phyloP scores from a whole-genome alignment of 1,140 invertebrate species.

The Myzus persicae region DNA sequence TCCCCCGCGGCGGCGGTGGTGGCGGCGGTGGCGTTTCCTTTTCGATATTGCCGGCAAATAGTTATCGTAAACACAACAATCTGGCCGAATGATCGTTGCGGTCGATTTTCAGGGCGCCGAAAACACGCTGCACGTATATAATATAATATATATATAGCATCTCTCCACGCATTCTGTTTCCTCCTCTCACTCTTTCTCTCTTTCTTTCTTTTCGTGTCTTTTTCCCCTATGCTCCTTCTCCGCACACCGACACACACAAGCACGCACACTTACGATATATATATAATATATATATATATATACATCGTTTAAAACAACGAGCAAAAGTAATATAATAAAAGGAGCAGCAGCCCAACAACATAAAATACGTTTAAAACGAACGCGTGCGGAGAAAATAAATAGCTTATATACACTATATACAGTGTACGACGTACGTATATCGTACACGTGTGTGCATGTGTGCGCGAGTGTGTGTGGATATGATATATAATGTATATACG shows the following conservation, averaged over 20 bases:
- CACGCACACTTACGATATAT: not conserved
- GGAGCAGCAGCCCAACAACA: slow-evolving; percentile 35
- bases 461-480: not conserved
- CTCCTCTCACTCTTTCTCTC: not conserved
- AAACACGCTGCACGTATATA: not conserved
- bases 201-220: not conserved
- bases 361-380: slow-evolving; percentile 56
- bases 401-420: slow-evolving; percentile 35
- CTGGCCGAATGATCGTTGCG: slow-evolving; percentile 54
- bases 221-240: not conserved
- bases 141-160: not conserved
- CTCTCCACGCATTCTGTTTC: not conserved
- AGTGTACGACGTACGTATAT: not conserved
- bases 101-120: slow-evolving; percentile 52
- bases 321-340: slow-evolving; percentile 55
- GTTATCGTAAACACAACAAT: slow-evolving; percentile 54
- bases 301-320: slow-evolving; percentile 56
- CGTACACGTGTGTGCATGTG: not conserved
- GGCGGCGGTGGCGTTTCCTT: slow-evolving; percentile 33
- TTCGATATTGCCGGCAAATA: slow-evolving; percentile 33
- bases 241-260: too few species aligned
- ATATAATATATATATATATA: not conserved
- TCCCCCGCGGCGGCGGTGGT: not conserved
- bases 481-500: not conserved
- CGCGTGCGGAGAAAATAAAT: slow-evolving; percentile 57